Base-by-base conservation (phyloP, 2,113 vertebrate species). In the Procavia capensis region DNA sequence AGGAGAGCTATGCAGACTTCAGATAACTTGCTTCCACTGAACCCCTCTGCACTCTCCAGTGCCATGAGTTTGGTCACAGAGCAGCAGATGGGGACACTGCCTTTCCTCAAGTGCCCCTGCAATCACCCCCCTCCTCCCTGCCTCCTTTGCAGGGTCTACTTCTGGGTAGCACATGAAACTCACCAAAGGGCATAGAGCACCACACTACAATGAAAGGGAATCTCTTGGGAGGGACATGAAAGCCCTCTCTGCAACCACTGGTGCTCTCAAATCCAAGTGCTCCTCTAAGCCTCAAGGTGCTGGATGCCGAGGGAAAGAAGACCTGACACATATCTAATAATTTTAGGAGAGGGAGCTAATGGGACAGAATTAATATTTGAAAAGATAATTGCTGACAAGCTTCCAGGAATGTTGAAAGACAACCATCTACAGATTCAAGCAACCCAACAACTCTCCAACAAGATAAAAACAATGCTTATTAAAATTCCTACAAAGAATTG, bases 241-340 rank as follows among this genome's bases (percentile, higher is more conserved):
- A 85, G 57, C n/a, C 8, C 1, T 3, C 1, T 41, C 63, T 16
- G 0, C 39, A 41, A 19, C 43, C 43, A 1, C 0, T 1, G 3
- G 20, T 0, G 63, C 24, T 63, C 61, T 29, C 0, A 3, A 64
- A 41, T 87, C 94, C 96, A 96, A 97, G 91, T 95, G 90, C 50
- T 63, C 0, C 85, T 16, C 0, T n/a, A 66, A 29, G 90, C 96
- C 97, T 93, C 92, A 31, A 93, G 96, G 95, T 92, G 97, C 96
- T 72, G 85, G 47, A 90, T 50, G 31, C 5, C 5, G 31, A 54
- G 11, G 57, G 47, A 63, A 80, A 85, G 57, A 63, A 88, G 27
- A 45, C 22, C 39, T 63, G 36, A 59, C 9, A 78, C 9, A 7
- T 43, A 1, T 45, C 27, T 59, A 93, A 43, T 57, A 61, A 64